Evolutionary conservation across 1,140 invertebrate species (phyloP).

Genomic region (Tetranychus urticae): DNA sequence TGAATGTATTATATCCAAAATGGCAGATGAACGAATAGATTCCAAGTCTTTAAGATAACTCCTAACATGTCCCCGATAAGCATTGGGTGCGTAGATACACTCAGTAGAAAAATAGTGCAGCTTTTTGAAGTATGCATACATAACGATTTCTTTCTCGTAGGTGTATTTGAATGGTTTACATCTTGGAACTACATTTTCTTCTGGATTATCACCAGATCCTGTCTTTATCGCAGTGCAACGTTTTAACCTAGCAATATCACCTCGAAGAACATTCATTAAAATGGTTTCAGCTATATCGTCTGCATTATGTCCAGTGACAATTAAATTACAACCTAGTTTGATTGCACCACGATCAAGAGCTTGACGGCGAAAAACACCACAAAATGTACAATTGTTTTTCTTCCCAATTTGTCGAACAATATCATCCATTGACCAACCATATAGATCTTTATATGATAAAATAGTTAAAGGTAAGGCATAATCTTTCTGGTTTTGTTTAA

Average conservation of each 20-base stretch:
- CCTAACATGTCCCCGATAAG: constrained; percentile 80
- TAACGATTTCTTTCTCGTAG: constrained; percentile 99
- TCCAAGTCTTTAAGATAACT: constrained; percentile 87
- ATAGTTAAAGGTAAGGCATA: constrained; percentile 86
- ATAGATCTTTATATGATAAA: constrained; percentile 89
- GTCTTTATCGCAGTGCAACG: constrained; percentile 15
- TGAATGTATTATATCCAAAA: constrained; percentile 92
- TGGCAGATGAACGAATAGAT: constrained; percentile 67
- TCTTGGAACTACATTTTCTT: constrained; percentile 36
- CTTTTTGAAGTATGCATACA: constrained; percentile 94
- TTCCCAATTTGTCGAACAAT: constrained; percentile 82
- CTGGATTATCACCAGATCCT: background rate
- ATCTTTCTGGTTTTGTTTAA: constrained; percentile 75
- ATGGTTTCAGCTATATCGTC: constrained; percentile 99
- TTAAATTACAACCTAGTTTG: constrained; percentile 60
- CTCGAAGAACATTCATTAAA: constrained; percentile 85
- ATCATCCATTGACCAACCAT: constrained; percentile 99
- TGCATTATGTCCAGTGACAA: constrained; percentile 94
- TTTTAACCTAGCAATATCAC: constrained; percentile 76
- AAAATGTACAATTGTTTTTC: constrained; percentile 98
- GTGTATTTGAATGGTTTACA: constrained; percentile 96
- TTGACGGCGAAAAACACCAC: constrained; percentile 86
- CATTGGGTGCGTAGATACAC: constrained; percentile 94
- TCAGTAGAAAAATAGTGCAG: constrained; percentile 98
- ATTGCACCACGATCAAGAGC: constrained; percentile 81